Percentiles rank a stretch among this genome's conserved stretches.
phyloP scores from a whole-genome alignment of 2,888 invertebrate species.

The Copidosoma aretas region DNA sequence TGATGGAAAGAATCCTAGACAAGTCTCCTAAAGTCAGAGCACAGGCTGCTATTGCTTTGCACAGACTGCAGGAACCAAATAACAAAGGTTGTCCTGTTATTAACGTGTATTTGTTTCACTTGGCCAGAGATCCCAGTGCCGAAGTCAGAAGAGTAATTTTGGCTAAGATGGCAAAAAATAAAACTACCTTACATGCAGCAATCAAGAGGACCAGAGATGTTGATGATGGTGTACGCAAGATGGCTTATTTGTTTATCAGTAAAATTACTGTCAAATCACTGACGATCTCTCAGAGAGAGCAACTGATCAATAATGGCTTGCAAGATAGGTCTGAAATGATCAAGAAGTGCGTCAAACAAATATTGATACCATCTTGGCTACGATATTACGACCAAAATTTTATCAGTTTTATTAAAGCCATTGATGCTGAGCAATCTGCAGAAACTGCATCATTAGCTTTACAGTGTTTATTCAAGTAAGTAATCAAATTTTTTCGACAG shows the following conservation, averaged over 20 bases:
- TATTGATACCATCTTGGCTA: slow-evolving; percentile 78
- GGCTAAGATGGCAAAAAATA: slow-evolving; percentile 75
- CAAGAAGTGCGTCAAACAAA: slow-evolving; percentile 62
- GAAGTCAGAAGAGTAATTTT: slow-evolving; percentile 78
- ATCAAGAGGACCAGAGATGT: slow-evolving; percentile 78
- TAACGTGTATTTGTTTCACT: slow-evolving; percentile 73
- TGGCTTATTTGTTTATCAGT: slow-evolving; percentile 65
- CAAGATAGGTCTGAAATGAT: slow-evolving; percentile 68
- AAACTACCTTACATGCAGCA: slow-evolving; percentile 74
- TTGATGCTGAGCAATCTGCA: slow-evolving; percentile 74
- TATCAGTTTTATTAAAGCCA: slow-evolving; percentile 74
- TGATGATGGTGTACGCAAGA: slow-evolving; percentile 76
- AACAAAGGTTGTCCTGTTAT: slow-evolving; percentile 79
- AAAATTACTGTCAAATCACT: slow-evolving; percentile 68
- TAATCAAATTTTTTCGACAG: slow-evolving; percentile 11
- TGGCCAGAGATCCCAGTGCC: slow-evolving; percentile 78
- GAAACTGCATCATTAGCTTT: slow-evolving; percentile 67
- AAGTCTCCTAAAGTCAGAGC: slow-evolving; percentile 77
- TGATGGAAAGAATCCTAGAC: slow-evolving; percentile 74
- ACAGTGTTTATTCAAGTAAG: slow-evolving; percentile 65
- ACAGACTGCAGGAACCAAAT: slow-evolving; percentile 80
- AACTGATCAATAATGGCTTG: slow-evolving; percentile 70
- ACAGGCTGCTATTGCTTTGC: slow-evolving; percentile 80
- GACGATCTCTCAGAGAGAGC: slow-evolving; percentile 71
- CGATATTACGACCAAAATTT: slow-evolving; percentile 74